Percentiles rank a stretch among this genome's conserved stretches.
Conservation (phyloP, 2,113 vertebrate genomes). For the Eulemur rufifrons region DNA sequence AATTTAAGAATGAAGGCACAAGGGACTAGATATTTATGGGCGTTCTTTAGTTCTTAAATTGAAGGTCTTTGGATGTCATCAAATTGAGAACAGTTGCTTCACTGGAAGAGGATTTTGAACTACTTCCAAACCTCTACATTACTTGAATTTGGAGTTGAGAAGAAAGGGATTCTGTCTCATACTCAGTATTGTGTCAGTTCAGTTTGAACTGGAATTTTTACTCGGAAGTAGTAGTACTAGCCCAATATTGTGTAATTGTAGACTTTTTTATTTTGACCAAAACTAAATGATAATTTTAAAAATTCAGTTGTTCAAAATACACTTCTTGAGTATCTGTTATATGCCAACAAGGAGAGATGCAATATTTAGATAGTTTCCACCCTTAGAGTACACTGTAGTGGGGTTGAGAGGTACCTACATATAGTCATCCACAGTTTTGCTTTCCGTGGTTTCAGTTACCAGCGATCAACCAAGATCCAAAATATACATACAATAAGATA, state of each 20-base stretch:
- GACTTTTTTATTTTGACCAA: constrained; percentile 14
- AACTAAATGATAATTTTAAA: constrained; percentile 22
- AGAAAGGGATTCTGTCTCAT: constrained; percentile 23
- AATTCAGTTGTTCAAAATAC: neutral
- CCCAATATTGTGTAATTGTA: constrained; percentile 17
- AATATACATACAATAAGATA: neutral
- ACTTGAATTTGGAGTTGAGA: constrained; percentile 38
- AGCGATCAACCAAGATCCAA: neutral
- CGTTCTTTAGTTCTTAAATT: constrained; percentile 34
- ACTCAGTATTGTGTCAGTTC: neutral
- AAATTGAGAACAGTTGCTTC: constrained; percentile 37
- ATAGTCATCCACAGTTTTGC: neutral
- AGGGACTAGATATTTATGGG: neutral
- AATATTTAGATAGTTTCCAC: neutral
- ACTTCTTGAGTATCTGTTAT: neutral
- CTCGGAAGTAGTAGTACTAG: neutral
- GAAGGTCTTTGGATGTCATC: constrained; percentile 36
- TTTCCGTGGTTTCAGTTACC: neutral
- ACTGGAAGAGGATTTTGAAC: constrained; percentile 34
- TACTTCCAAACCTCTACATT: neutral
- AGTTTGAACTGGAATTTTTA: constrained; percentile 38
- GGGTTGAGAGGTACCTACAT: neutral
- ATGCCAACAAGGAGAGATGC: neutral
- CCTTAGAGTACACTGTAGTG: neutral
- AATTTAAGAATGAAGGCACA: constrained; percentile 46